Evolutionary conservation across 1,140 invertebrate species (phyloP).

Genomic region (Cyclina sinensis): DNA sequence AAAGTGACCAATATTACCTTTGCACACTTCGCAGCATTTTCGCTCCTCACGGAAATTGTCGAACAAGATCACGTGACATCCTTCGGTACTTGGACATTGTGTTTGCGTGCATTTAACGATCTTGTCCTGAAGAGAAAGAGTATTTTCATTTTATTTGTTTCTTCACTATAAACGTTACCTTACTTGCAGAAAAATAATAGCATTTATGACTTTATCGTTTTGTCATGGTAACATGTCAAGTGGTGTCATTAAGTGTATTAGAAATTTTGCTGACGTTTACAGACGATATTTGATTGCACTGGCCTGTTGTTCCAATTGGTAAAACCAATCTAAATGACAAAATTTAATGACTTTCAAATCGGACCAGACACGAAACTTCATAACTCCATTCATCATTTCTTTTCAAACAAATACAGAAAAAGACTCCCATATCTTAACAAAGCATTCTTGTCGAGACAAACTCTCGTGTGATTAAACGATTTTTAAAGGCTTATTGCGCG

Average conservation of each 20-base stretch:
- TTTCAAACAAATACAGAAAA: neutral
- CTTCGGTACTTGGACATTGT: conserved; percentile 77
- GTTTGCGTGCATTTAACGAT: conserved; percentile 77
- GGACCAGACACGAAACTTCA: neutral
- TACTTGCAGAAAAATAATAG: too few species aligned
- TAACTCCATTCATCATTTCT: neutral
- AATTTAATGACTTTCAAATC: neutral
- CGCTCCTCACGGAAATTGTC: conserved; percentile 72
- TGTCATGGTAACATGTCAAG: too few species aligned
- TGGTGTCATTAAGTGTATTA: too few species aligned
- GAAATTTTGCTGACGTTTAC: too few species aligned
- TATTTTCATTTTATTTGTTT: too few species aligned
- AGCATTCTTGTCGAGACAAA: conserved; percentile 20
- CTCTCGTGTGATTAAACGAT: conserved; percentile 19
- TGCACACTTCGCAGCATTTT: conserved; percentile 82
- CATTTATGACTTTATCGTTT: too few species aligned
- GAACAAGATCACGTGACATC: conserved; percentile 81
- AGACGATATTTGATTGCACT: too few species aligned
- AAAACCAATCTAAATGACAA: too few species aligned
- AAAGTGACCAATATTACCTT: conserved; percentile 77
- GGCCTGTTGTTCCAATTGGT: too few species aligned
- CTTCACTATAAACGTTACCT: too few species aligned
- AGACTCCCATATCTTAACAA: neutral
- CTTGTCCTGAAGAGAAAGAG: conserved; percentile 73
- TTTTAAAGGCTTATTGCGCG: conserved; percentile 21